Conservation (phyloP, 1,140 invertebrate genomes). For the Trichomalopsis sarcophagae region DNA sequence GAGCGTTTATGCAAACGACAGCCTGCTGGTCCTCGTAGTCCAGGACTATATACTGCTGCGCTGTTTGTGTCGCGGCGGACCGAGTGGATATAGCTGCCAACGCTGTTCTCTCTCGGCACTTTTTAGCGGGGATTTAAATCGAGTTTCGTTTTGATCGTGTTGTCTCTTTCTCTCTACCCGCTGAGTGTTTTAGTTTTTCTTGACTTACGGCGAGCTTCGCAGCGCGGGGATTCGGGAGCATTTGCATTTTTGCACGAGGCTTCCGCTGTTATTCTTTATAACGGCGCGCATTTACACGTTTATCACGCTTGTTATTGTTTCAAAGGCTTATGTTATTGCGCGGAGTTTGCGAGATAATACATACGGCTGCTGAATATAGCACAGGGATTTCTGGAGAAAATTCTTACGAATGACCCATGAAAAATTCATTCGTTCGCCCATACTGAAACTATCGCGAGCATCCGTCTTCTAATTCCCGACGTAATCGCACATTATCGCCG, state of each 20-base stretch:
- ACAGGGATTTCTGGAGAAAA: no score
- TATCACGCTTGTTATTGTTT: not conserved
- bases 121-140: not conserved
- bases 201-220: no score
- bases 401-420: no score
- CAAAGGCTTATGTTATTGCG: not conserved
- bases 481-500: not conserved
- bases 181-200: not conserved
- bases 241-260: not conserved
- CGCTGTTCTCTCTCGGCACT: not conserved
- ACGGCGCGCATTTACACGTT: not conserved
- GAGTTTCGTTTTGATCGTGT: not conserved
- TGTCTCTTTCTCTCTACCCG: not conserved
- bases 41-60: no score
- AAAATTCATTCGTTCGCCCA: no score
- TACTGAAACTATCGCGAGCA: no score
- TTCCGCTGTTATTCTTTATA: not conserved
- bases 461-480: not conserved
- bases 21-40: not conserved
- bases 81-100: not conserved
- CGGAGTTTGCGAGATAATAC: no score
- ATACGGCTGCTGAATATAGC: no score
- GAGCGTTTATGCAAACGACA: conserved; percentile 46
- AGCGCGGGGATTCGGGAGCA: no score
- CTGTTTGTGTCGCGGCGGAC: not conserved